These are phyloP conservation scores for Calephelis virginiensis DNA, from an alignment of 1,140 invertebrate genomes.

Conservation along the genomic window DNA sequence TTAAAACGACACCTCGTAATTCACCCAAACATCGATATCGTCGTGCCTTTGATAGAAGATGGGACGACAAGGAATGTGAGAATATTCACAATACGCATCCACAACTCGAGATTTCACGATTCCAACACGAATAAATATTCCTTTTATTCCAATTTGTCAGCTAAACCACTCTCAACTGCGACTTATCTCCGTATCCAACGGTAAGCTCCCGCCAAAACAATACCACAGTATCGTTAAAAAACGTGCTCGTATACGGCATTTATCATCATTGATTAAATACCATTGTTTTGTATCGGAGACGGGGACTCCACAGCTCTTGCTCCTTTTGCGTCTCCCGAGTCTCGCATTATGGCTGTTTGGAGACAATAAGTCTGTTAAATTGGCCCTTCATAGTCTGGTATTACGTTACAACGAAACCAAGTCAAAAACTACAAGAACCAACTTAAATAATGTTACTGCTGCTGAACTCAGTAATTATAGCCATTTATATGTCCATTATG, in stretches of 20 bases:
- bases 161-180: slow-evolving; percentile 72
- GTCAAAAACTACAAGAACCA: background rate
- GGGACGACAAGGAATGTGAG: slow-evolving; percentile 34
- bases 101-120: slow-evolving; percentile 48
- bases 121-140: slow-evolving; percentile 74
- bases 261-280: slow-evolving; percentile 79
- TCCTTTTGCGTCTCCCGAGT: slow-evolving; percentile 62
- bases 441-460: too few species aligned
- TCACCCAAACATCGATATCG: background rate
- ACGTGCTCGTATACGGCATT: slow-evolving; percentile 74
- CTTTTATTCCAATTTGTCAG: slow-evolving; percentile 78
- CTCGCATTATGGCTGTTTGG: slow-evolving; percentile 65
- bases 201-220: slow-evolving; percentile 76
- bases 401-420: slow-evolving; percentile 8
- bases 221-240: slow-evolving; percentile 75
- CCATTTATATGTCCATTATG: too few species aligned
- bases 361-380: slow-evolving; percentile 79
- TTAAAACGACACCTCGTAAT: too few species aligned
- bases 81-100: slow-evolving; percentile 48
- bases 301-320: slow-evolving; percentile 53
- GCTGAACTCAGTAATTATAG: too few species aligned
- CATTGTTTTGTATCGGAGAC: slow-evolving; percentile 75
- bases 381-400: slow-evolving; percentile 54
- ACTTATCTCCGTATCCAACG: slow-evolving; percentile 73
- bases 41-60: slow-evolving; percentile 12